Conservation (phyloP, 2,113 vertebrate species). For the Stomatorhinus ivindoensis region DNA sequence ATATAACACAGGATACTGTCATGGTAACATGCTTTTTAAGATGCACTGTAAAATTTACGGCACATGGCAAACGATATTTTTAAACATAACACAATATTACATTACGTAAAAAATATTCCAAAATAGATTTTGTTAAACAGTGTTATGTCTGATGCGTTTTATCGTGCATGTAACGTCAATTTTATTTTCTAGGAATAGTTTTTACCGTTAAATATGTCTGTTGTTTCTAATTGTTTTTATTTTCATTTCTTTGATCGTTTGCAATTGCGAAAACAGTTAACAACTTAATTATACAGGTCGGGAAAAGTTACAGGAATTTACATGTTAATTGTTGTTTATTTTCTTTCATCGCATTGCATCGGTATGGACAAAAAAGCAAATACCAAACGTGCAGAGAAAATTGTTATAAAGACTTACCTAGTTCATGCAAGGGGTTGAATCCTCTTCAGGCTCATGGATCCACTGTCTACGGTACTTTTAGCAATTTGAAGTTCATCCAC, state of each 20-base stretch:
- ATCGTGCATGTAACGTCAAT: background rate
- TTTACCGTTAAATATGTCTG: background rate
- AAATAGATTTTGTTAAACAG: background rate
- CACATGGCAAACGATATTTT: background rate
- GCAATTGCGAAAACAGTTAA: background rate
- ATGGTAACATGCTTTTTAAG: background rate
- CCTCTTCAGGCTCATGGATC: slow-evolving; percentile 36
- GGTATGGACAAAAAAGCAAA: background rate
- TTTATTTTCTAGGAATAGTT: background rate
- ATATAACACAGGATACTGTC: background rate
- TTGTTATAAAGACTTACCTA: slow-evolving; percentile 34
- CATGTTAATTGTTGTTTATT: background rate
- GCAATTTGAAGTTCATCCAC: slow-evolving; percentile 22
- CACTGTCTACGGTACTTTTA: slow-evolving; percentile 10
- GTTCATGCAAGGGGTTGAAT: slow-evolving; percentile 20
- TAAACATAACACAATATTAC: background rate
- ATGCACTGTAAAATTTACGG: background rate
- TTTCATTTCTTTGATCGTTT: background rate
- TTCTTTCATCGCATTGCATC: background rate
- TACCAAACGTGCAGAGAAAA: background rate
- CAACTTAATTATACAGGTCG: background rate
- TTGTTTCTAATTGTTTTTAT: background rate
- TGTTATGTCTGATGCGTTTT: background rate
- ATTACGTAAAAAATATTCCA: background rate
- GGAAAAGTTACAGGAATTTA: background rate